Base-by-base conservation (phyloP, 2,888 invertebrate genomes). In the Cataglyphis livida region DNA sequence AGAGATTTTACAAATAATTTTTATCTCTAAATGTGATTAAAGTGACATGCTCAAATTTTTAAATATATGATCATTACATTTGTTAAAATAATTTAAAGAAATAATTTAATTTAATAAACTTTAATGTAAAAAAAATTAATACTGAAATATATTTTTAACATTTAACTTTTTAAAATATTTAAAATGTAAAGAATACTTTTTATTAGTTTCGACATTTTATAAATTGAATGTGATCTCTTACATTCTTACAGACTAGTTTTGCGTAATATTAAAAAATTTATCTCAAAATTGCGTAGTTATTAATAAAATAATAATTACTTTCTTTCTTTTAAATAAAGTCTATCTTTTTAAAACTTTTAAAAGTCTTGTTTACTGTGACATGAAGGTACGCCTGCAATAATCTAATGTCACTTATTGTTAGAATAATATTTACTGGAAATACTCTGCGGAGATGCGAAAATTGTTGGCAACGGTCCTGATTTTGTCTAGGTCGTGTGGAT, bases 401-500 rank as follows among this genome's bases (percentile, higher is more conserved):
- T 5, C 10, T 25, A 2, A 54, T 28, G n/a, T 51, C 7, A 51
- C 51, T 51, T 18, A 18, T 5, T 18, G 1, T 41, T n/a, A 41
- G 10, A 38, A 6, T 32, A 44, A 35, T 0, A 12, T 68, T 32
- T 59, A 41, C 41, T 0, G 10, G 6, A 66, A 57, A 66, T 54
- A 57, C 35, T 64, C 15, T 15, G n/a, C 12, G 6, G 32, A 0
- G 18, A 4, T n/a, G 18, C 1, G 21, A 70, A 25, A 44, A 44
- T 32, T 44, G 44, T 78, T 28, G 57, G 18, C 41, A 18, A 28
- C 15, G 9, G 3, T 70, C 48, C 28, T 5, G 15, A 44, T 57
- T 76, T 66, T 32, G 38, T 57, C 6, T 32, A 57, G 70, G 28
- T 44, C 57, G 54, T 21, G 5, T 3, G 32, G 59, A 10, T 78